Conservation (phyloP, 2,797 vertebrate genomes). For the Ctenochaetus hawaiiensis region DNA sequence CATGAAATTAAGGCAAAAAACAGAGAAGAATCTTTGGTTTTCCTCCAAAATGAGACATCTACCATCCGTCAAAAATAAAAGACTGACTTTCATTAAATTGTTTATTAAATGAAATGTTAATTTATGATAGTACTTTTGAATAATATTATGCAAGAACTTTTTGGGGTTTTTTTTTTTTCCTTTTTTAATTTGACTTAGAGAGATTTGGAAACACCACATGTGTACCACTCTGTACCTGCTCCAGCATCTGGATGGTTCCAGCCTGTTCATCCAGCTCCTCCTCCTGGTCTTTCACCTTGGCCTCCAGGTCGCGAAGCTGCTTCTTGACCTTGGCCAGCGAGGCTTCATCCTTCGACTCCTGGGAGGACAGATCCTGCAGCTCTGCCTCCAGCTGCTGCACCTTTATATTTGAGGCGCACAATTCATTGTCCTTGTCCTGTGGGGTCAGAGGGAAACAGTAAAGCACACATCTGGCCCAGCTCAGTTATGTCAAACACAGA, state of each 20-base stretch:
- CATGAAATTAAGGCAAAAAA: constrained; percentile 1
- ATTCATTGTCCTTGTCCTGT: constrained; percentile 88
- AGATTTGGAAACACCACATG: not conserved
- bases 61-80: not conserved
- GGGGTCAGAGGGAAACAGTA: constrained; percentile 19
- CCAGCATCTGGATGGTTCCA: constrained; percentile 96
- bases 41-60: not conserved
- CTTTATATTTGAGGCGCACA: constrained; percentile 87
- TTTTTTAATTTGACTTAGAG: no score
- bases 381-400: constrained; percentile 93
- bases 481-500: constrained; percentile 50
- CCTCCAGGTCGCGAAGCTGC: constrained; percentile 95
- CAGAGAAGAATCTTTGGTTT: not conserved
- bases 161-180: no score
- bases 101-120: not conserved
- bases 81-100: not conserved
- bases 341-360: constrained; percentile 98
- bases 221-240: constrained; percentile 88
- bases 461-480: constrained; percentile 48
- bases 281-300: constrained; percentile 98
- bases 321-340: constrained; percentile 96
- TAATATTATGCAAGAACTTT: not conserved
- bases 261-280: constrained; percentile 99
- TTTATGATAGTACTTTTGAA: not conserved
- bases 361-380: constrained; percentile 95